Conservation (phyloP, 2,888 invertebrate species). For the Amphipyra berbera region DNA sequence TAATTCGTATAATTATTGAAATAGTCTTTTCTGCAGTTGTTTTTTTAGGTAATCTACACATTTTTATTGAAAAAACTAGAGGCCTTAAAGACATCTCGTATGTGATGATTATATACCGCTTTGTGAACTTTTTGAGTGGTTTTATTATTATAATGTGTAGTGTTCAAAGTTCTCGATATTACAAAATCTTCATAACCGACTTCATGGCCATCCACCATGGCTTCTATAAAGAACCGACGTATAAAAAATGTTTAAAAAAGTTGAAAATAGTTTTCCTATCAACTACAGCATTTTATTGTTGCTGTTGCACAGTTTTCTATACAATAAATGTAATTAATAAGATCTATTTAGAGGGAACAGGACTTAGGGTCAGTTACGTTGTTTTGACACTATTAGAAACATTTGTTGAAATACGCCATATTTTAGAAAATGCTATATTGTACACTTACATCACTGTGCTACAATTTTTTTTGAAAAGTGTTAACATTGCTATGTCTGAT, state of each 20-base stretch:
- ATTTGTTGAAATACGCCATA: slow-evolving; percentile 1
- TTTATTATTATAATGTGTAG: slow-evolving; percentile 5
- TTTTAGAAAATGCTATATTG: slow-evolving; percentile 15
- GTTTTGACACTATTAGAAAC: background rate
- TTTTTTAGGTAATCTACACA: background rate
- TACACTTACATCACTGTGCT: slow-evolving; percentile 6
- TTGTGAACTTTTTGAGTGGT: slow-evolving; percentile 1
- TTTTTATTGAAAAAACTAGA: background rate
- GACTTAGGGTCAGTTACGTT: background rate
- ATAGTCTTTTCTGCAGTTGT: background rate
- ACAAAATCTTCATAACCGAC: slow-evolving; percentile 13
- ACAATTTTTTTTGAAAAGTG: background rate
- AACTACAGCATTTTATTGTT: background rate
- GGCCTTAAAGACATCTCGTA: background rate
- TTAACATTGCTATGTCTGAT: slow-evolving; percentile 1
- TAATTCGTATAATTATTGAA: slow-evolving; percentile 22
- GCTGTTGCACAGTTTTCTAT: background rate
- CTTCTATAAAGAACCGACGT: background rate
- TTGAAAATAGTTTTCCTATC: slow-evolving; percentile 3
- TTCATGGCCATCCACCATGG: slow-evolving; percentile 5
- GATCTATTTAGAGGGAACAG: background rate
- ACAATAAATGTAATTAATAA: background rate
- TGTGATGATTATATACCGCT: background rate
- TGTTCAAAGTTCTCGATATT: slow-evolving; percentile 6
- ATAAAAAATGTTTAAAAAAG: slow-evolving; percentile 6